Percentiles rank a stretch among this genome's conserved stretches.
phyloP scores from a whole-genome alignment of 2,113 vertebrate genomes.

The Mus pahari region DNA sequence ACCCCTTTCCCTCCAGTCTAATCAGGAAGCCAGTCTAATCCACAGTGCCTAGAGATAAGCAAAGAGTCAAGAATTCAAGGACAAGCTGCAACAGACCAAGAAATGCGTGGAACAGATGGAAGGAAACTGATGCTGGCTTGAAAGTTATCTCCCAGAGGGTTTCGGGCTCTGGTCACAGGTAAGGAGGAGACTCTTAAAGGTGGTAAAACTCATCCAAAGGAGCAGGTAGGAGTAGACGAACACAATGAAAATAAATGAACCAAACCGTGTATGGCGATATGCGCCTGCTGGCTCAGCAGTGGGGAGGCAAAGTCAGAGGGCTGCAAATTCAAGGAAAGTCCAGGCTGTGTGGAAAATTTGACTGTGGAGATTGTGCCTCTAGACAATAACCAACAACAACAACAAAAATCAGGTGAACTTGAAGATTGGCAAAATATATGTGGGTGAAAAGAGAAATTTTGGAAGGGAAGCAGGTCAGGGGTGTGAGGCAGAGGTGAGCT shows the following conservation, averaged over 20 bases:
- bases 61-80: conserved; percentile 35
- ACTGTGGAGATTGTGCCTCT: not conserved
- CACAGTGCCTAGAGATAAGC: not conserved
- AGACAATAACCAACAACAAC: not conserved
- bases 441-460: not conserved
- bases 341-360: not conserved
- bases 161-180: not conserved
- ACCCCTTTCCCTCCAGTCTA: not conserved
- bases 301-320: not conserved
- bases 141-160: not conserved
- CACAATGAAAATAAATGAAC: not conserved
- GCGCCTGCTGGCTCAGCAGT: not conserved
- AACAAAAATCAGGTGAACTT: not conserved
- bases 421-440: not conserved
- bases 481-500: not conserved
- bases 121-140: not conserved
- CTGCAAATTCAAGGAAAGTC: too few species aligned
- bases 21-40: not conserved
- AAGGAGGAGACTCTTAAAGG: not conserved
- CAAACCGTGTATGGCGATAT: not conserved
- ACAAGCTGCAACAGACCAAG: not conserved
- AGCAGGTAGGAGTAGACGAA: not conserved
- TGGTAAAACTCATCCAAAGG: not conserved
- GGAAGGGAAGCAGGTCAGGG: not conserved
- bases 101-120: not conserved